These are phyloP conservation scores for Albula glossodonta DNA, from an alignment of 2,113 vertebrate species.

Conservation along the genomic window DNA sequence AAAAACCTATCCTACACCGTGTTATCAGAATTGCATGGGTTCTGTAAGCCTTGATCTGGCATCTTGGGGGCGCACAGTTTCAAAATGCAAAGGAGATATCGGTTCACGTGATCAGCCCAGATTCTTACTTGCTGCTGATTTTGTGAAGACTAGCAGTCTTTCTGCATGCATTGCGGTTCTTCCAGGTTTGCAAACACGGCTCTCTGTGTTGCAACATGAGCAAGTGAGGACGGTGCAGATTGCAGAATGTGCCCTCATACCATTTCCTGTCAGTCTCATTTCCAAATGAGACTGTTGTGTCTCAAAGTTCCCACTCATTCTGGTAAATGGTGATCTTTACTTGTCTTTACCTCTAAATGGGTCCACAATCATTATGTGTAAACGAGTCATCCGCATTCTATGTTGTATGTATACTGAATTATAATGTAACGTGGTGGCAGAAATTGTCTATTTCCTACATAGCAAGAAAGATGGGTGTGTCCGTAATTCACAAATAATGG, in stretches of 20 bases:
- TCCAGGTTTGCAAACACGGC: conserved; percentile 15
- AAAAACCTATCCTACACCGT: neutral
- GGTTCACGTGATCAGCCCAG: neutral
- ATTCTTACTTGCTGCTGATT: neutral
- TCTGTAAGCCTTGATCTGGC: neutral
- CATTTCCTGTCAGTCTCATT: conserved; percentile 31
- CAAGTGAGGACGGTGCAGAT: neutral
- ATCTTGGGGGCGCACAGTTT: neutral
- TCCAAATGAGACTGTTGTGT: neutral
- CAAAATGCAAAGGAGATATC: neutral
- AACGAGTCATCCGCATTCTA: no score
- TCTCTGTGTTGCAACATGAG: neutral
- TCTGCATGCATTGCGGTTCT: neutral
- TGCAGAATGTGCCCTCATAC: neutral
- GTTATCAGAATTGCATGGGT: neutral
- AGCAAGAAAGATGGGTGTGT: no score
- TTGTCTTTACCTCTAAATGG: no score
- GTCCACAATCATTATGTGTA: no score
- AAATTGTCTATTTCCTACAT: no score
- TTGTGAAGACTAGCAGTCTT: neutral
- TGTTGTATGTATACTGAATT: no score
- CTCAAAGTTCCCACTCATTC: neutral
- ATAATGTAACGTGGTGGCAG: no score
- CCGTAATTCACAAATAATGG: no score
- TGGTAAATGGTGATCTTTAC: neutral